Evolutionary conservation across 2,113 vertebrate species (phyloP), one percentile per base, ranked within the genome.

Genomic region (Panthera uncia): DNA sequence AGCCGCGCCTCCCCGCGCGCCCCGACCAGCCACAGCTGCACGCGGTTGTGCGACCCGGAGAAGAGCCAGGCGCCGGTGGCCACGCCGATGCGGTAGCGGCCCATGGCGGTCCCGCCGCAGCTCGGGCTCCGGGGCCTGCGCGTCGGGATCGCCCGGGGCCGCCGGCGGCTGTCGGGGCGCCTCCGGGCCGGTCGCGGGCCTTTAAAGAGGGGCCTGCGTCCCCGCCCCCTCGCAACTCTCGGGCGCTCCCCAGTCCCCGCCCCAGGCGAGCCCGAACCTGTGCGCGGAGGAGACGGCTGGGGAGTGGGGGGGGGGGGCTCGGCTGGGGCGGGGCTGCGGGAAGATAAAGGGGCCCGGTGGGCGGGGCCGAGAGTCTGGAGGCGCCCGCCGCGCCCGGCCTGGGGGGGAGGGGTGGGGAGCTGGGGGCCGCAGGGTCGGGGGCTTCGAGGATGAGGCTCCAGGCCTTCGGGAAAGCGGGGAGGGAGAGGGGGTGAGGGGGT

Each of bases 1-100:
- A 98, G 98, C 86, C 99, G 98, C n/a, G 98, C 99, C 96, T 99
- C 98, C 12, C 99, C 98, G 19, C 66, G 97, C 94, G 98, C 98
- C 52, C 99, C 99, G 74, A 99, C 98, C 97, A 99, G 98, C 38
- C 99, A 99, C 94, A 99, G 93, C 81, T 95, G 99, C 92, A 99
- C 98, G 68, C 98, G 98, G 98, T 99, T 99, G 98, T 98, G 98
- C 41, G 99, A 99, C n/a, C 99, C 99, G 0, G 99, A 99, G 96
- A 99, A 99, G 85, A 98, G 96, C 25, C 98, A 98, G 68, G 98
- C 98, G 1, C 99, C 99, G 0, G 99, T 99, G 66, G 99, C 99
- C 82, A 99, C 98, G 0, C 98, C 98, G 33, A 99, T 98, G 16
- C 95, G 98, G 98, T 99, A 99, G 94, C 97, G 97, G 71, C 98